phyloP scores from a whole-genome alignment of 1,140 invertebrate species.

The Cephus cinctus region DNA sequence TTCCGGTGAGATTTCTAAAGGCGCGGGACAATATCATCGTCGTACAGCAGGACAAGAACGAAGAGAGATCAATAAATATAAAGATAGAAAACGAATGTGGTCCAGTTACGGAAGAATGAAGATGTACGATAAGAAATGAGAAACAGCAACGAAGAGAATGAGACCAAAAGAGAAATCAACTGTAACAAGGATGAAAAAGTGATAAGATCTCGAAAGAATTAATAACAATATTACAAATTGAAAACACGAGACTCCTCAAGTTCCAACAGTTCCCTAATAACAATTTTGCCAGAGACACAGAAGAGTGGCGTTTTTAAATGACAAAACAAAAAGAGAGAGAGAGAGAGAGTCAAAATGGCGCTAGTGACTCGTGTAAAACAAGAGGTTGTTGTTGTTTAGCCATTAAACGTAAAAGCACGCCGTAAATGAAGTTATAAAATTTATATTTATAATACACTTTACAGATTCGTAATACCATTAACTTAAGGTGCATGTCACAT shows the following conservation, averaged over 20 bases:
- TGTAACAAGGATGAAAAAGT: too few species aligned
- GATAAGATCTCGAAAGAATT: too few species aligned
- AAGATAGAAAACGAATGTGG: neutral
- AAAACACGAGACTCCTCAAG: too few species aligned
- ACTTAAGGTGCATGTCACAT: constrained; percentile 53
- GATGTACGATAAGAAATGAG: too few species aligned
- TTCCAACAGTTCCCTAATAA: too few species aligned
- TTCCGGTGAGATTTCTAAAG: neutral
- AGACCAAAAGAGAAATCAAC: too few species aligned
- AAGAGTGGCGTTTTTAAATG: too few species aligned
- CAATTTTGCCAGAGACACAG: too few species aligned
- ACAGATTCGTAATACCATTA: constrained; percentile 55
- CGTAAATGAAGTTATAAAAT: constrained; percentile 55
- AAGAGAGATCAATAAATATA: neutral
- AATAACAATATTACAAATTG: too few species aligned
- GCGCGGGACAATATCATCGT: neutral
- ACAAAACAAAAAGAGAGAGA: constrained; percentile 1
- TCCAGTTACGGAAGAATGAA: too few species aligned
- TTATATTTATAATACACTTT: constrained; percentile 59
- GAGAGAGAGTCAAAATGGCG: neutral
- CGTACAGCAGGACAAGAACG: neutral
- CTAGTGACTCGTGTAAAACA: neutral
- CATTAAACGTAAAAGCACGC: neutral
- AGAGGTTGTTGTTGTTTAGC: neutral
- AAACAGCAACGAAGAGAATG: too few species aligned